Evolutionary conservation across 2,113 vertebrate species (phyloP), one percentile per base, ranked within the genome.

Genomic region (Podiceps cristatus): DNA sequence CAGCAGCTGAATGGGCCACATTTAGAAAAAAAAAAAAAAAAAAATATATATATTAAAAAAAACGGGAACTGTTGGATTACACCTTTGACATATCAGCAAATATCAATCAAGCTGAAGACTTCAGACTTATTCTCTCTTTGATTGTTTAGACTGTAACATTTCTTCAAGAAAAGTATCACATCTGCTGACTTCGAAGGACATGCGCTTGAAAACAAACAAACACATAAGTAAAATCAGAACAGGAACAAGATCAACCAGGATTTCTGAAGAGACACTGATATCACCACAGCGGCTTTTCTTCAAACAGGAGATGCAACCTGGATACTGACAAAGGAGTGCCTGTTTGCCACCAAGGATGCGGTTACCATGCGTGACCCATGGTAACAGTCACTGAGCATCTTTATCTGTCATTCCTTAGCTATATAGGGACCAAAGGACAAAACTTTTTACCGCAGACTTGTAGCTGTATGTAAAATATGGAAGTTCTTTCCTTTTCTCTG

Each of bases 391-490:
- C 98, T 98, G 98, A 98, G 98, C 99, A 99, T 99, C 98, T 99
- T 97, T 99, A 99, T 99, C 98, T 99, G 99, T 99, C 99, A 99
- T 99, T 99, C 99, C 99, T 99, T 99, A 99, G 99, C 99, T 99
- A 99, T 99, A 99, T 99, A 99, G 99, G 99, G 99, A 99, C 99
- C 99, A 99, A 99, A 99, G 99, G 99, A 99, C 99, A 99, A 99
- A 99, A 99, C 99, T 98, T 99, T 99, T 99, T 99, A 99, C 98
- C 98, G 99, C 99, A 99, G 99, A 99, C 99, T 98, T 99, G 99
- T 99, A 99, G 99, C 99, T 99, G 99, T 99, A 98, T 98, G 98
- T 99, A 99, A 98, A 98, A 99, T 99, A 99, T 91, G 98, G 98
- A 99, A 98, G 98, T 99, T 98, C 98, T 98, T 98, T 99, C 99